phyloP scores from a whole-genome alignment of 2,113 vertebrate genomes.

The Seriola rivoliana region DNA sequence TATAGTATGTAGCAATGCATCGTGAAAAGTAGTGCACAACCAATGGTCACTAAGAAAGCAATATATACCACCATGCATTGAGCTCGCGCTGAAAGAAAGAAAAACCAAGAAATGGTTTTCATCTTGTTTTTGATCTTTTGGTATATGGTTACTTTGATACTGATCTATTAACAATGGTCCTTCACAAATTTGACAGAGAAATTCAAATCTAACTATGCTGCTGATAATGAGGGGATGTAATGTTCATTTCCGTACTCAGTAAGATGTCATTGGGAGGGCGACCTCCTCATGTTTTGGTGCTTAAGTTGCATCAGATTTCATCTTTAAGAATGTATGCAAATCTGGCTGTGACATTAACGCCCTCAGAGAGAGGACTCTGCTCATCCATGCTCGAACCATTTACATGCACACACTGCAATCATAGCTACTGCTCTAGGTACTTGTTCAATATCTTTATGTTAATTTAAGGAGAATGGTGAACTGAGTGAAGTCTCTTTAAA shows the following conservation, averaged over 20 bases:
- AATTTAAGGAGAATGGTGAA: slow-evolving; percentile 11
- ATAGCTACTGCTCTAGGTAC: not conserved
- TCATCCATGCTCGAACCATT: not conserved
- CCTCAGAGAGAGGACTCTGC: slow-evolving; percentile 12
- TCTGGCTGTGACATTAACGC: not conserved
- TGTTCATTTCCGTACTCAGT: not conserved
- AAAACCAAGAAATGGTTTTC: too few species aligned
- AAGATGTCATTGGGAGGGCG: not conserved
- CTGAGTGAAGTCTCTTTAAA: not conserved
- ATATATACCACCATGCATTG: too few species aligned
- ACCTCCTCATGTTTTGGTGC: not conserved
- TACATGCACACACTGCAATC: not conserved
- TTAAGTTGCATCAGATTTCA: slow-evolving; percentile 13
- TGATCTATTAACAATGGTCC: not conserved
- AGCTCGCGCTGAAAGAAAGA: too few species aligned
- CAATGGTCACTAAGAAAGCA: too few species aligned
- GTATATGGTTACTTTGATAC: not conserved
- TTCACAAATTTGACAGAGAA: not conserved
- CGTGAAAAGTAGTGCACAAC: too few species aligned
- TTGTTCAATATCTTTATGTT: slow-evolving; percentile 30
- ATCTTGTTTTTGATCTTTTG: not conserved
- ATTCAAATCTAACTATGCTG: not conserved
- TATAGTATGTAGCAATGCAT: too few species aligned
- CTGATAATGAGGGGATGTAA: not conserved
- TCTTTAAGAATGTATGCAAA: slow-evolving; percentile 21